phyloP scores from a whole-genome alignment of 2,797 vertebrate species.

The Danio choprae region DNA sequence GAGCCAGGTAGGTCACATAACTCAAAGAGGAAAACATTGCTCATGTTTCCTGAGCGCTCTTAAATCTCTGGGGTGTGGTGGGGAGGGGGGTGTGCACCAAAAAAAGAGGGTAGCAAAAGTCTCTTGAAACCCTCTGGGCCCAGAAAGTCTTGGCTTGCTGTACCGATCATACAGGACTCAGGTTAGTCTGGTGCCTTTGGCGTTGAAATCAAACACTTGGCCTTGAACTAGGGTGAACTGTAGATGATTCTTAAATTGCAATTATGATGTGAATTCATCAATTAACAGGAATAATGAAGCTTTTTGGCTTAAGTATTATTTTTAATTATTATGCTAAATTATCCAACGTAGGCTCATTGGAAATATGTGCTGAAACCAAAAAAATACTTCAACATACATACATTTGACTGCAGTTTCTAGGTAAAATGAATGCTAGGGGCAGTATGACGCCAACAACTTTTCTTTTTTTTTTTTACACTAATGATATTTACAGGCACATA shows the following conservation, averaged over 20 bases:
- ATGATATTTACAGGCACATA: too few species aligned
- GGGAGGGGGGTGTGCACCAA: slow-evolving; percentile 20
- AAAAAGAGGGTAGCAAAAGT: slow-evolving; percentile 59
- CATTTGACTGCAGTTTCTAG: too few species aligned
- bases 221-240: slow-evolving; percentile 47
- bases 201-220: slow-evolving; percentile 56
- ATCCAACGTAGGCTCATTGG: too few species aligned
- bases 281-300: slow-evolving; percentile 9
- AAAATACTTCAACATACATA: too few species aligned
- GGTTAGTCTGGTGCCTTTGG: slow-evolving; percentile 58
- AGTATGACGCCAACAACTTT: too few species aligned
- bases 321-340: not conserved
- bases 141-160: slow-evolving; percentile 50
- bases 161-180: slow-evolving; percentile 53
- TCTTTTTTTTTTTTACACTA: too few species aligned
- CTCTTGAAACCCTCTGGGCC: slow-evolving; percentile 59
- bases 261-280: slow-evolving; percentile 31
- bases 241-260: slow-evolving; percentile 25
- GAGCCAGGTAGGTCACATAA: slow-evolving; percentile 56
- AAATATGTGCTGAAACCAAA: too few species aligned
- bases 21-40: slow-evolving; percentile 64
- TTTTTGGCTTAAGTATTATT: not conserved
- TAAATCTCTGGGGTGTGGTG: slow-evolving; percentile 57
- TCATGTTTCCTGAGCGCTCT: slow-evolving; percentile 64
- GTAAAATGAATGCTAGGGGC: too few species aligned